phyloP scores from a whole-genome alignment of 2,888 invertebrate genomes.

The Leucoptera coffeella region DNA sequence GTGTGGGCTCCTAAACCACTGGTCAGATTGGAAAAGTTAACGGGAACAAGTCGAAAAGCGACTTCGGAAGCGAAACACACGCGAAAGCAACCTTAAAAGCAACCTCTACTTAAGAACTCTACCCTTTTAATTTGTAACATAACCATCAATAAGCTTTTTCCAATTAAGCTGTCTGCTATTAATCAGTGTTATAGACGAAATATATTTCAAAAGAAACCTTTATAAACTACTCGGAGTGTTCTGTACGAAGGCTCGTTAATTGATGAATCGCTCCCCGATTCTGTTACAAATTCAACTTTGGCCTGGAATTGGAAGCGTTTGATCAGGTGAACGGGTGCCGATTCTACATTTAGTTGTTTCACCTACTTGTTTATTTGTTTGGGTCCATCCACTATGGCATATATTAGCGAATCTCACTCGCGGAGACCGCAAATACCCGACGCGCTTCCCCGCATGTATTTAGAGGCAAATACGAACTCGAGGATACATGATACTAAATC shows the following conservation, averaged over 20 bases:
- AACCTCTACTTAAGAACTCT: too few species aligned
- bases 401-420: slow-evolving; percentile 34
- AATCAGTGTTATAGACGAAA: slow-evolving; percentile 54
- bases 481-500: slow-evolving; percentile 24
- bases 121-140: slow-evolving; percentile 54
- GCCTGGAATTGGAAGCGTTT: too few species aligned
- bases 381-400: slow-evolving; percentile 21
- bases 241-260: too few species aligned
- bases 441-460: slow-evolving; percentile 10
- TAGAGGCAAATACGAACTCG: slow-evolving; percentile 21
- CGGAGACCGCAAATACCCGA: slow-evolving; percentile 28
- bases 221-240: too few species aligned
- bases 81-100: too few species aligned
- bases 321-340: not conserved
- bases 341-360: not conserved
- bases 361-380: slow-evolving; percentile 41
- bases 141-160: slow-evolving; percentile 48
- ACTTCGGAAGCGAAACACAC: slow-evolving; percentile 46
- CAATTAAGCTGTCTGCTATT: slow-evolving; percentile 50
- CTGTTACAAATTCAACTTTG: too few species aligned
- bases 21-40: slow-evolving; percentile 52
- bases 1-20: slow-evolving; percentile 26
- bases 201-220: too few species aligned
- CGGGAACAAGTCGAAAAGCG: slow-evolving; percentile 44
- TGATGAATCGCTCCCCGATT: too few species aligned